These are phyloP conservation scores for Florisuga fusca DNA, from an alignment of 2,797 vertebrate genomes.

Conservation along the genomic window DNA sequence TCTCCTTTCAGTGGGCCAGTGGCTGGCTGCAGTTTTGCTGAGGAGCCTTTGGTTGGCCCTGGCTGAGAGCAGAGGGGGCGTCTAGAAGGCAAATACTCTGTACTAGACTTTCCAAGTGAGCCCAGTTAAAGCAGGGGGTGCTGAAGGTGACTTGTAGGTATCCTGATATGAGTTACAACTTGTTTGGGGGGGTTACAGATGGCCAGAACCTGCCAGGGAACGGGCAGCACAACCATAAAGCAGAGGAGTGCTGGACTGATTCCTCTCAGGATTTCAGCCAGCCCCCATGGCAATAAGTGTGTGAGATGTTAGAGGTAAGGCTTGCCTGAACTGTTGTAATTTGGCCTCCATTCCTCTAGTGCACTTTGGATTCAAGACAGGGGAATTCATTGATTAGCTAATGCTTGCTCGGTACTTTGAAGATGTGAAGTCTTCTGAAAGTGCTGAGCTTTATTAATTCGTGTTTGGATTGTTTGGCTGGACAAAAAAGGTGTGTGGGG, in stretches of 20 bases:
- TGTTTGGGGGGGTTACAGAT: neutral
- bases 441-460: neutral
- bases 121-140: fast-evolving
- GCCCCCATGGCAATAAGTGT: neutral
- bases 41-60: neutral
- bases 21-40: neutral
- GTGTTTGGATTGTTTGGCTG: neutral
- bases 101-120: fast-evolving
- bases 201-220: neutral
- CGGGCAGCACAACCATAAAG: fast-evolving
- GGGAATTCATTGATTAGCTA: neutral
- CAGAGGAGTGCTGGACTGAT: neutral
- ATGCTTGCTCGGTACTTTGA: neutral
- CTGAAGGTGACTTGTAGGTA: neutral
- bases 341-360: neutral
- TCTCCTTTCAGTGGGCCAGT: fast-evolving
- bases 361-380: neutral
- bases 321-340: neutral
- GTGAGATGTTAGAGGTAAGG: neutral
- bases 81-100: no score
- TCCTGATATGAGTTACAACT: fast-evolving
- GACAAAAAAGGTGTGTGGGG: neutral
- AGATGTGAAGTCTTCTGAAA: neutral
- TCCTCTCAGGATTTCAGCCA: neutral
- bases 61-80: neutral